A percentile compares a stretch with the other conserved stretches of the same genome.
Conservation (phyloP, 2,797 vertebrate genomes). For the Acipenser transmontanus region DNA sequence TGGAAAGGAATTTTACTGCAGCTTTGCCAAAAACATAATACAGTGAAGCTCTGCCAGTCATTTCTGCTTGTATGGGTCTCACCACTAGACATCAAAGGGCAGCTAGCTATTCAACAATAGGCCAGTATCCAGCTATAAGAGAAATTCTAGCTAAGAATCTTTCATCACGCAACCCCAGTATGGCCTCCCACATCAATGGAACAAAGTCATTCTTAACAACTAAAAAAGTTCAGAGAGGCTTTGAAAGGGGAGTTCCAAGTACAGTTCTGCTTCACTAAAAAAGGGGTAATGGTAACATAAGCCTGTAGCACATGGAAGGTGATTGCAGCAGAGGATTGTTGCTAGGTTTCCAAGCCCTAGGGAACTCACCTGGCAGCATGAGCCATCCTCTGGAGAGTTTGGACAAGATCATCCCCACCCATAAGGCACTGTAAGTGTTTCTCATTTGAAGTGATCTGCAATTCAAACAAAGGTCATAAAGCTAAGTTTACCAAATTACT, state of each 20-base stretch:
- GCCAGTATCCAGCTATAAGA: slow-evolving; percentile 24
- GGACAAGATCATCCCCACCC: slow-evolving; percentile 48
- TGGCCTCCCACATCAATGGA: slow-evolving; percentile 36
- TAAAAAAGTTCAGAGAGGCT: slow-evolving; percentile 15
- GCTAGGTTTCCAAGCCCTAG: slow-evolving; percentile 21
- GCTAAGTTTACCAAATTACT: no score
- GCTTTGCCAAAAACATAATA: slow-evolving; percentile 30
- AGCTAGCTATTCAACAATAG: slow-evolving; percentile 29
- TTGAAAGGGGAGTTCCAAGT: slow-evolving; percentile 23
- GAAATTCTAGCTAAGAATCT: slow-evolving; percentile 25
- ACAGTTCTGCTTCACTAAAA: slow-evolving; percentile 13
- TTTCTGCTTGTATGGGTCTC: slow-evolving; percentile 20
- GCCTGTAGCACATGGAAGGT: slow-evolving; percentile 22
- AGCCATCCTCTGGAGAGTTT: slow-evolving; percentile 48
- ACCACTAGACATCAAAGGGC: slow-evolving; percentile 35
- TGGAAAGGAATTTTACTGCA: slow-evolving; percentile 13
- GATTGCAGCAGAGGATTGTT: not conserved
- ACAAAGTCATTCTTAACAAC: slow-evolving; percentile 33
- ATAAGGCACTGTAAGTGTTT: slow-evolving; percentile 44
- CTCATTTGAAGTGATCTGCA: slow-evolving; percentile 62
- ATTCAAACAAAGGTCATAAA: slow-evolving; percentile 25
- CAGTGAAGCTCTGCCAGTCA: slow-evolving; percentile 24
- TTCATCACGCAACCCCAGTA: slow-evolving; percentile 25
- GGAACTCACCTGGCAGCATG: slow-evolving; percentile 57
- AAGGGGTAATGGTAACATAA: slow-evolving; percentile 30